Conservation (phyloP, 2,797 vertebrate genomes). For the Chloroceryle inda region DNA sequence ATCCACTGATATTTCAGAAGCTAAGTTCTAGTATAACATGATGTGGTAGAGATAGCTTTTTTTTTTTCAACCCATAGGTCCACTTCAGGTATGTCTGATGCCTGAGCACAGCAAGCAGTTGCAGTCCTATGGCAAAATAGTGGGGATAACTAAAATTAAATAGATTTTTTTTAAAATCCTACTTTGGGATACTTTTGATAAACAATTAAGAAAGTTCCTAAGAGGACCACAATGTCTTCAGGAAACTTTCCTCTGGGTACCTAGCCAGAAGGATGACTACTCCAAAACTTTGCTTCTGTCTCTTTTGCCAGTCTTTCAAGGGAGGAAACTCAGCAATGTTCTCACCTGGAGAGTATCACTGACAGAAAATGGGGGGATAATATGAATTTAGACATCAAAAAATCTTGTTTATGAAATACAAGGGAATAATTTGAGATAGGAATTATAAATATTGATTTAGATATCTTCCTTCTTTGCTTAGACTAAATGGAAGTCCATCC, state of each 20-base stretch:
- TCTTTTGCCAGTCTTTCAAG: background rate
- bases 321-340: background rate
- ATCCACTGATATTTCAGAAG: background rate
- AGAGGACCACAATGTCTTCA: background rate
- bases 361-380: background rate
- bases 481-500: background rate
- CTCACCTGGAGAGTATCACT: background rate
- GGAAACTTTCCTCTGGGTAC: background rate
- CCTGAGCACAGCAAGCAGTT: background rate
- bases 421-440: background rate
- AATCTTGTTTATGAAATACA: background rate
- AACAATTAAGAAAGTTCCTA: background rate
- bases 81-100: background rate
- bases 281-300: background rate
- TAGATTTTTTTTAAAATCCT: background rate
- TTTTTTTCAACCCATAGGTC: background rate
- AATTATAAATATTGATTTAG: background rate
- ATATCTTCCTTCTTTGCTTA: background rate
- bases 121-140: background rate
- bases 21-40: background rate
- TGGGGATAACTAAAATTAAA: background rate
- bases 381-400: background rate
- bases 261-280: background rate
- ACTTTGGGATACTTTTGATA: background rate
- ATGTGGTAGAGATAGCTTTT: rapidly evolving